Evolutionary conservation across 2,113 vertebrate species (phyloP).

Genomic region (Eublepharis macularius): DNA sequence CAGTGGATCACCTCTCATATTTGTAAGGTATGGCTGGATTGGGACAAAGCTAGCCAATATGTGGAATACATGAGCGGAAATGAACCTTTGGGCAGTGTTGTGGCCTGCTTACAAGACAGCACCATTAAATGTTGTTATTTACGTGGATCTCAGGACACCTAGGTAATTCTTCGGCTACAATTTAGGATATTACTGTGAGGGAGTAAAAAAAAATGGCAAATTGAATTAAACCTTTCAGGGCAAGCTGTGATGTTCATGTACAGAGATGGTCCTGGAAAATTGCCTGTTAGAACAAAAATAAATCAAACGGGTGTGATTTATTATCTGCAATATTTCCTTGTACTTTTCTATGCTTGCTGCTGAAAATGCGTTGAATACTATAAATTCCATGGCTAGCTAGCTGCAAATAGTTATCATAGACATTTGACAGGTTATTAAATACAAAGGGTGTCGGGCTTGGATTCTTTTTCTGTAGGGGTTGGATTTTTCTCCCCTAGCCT

Average conservation of each 20-base stretch:
- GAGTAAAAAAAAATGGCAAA: background rate
- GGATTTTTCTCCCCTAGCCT: background rate
- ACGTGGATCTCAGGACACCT: background rate
- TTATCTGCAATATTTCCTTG: slow-evolving; percentile 10
- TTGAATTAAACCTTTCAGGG: slow-evolving; percentile 21
- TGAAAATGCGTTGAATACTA: slow-evolving; percentile 16
- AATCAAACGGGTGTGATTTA: slow-evolving; percentile 16
- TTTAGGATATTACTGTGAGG: background rate
- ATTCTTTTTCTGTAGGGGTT: background rate
- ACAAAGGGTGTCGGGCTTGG: background rate
- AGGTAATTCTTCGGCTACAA: background rate
- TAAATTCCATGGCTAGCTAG: slow-evolving; percentile 4
- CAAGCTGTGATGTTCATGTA: background rate
- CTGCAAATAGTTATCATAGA: slow-evolving; percentile 17
- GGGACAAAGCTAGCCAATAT: background rate
- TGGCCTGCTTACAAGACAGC: background rate
- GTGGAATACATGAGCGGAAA: background rate
- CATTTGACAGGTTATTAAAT: slow-evolving; percentile 22
- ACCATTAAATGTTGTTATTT: background rate
- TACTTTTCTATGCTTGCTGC: background rate
- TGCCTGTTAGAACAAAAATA: slow-evolving; percentile 24
- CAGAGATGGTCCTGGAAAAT: background rate
- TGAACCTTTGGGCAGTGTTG: background rate
- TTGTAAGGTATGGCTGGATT: background rate
- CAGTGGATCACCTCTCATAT: background rate